These are phyloP conservation scores for Pseudorectes ferrugineus DNA, from an alignment of 2,113 vertebrate species.

Conservation along the genomic window DNA sequence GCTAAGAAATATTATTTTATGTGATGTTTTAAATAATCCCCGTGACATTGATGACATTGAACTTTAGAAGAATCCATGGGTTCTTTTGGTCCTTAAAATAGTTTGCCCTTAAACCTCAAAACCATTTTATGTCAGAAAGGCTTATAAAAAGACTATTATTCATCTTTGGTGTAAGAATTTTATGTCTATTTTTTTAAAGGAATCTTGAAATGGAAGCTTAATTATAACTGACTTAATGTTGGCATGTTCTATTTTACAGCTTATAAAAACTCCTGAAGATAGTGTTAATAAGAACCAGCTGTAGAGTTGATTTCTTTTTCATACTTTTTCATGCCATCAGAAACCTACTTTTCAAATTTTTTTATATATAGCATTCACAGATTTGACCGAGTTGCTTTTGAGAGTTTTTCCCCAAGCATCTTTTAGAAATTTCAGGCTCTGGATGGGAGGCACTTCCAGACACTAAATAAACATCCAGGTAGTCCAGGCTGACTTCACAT, in stretches of 20 bases:
- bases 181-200: neutral
- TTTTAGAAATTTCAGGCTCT: neutral
- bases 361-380: neutral
- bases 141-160: neutral
- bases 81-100: neutral
- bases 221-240: constrained; percentile 14
- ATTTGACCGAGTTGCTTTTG: neutral
- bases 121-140: neutral
- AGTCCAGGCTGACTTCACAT: neutral
- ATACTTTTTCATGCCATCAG: neutral
- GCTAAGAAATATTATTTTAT: neutral
- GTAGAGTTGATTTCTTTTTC: neutral
- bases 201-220: neutral
- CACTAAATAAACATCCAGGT: neutral
- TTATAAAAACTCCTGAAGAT: constrained; percentile 18
- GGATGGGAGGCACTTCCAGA: neutral
- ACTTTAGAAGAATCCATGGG: neutral
- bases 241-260: neutral
- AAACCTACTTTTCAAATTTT: neutral
- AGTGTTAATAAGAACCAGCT: constrained; percentile 18
- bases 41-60: neutral
- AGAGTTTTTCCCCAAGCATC: neutral
- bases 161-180: neutral
- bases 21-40: neutral
- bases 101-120: neutral